Conservation (phyloP, 2,797 vertebrate species). For the Yasuhikotakia modesta region DNA sequence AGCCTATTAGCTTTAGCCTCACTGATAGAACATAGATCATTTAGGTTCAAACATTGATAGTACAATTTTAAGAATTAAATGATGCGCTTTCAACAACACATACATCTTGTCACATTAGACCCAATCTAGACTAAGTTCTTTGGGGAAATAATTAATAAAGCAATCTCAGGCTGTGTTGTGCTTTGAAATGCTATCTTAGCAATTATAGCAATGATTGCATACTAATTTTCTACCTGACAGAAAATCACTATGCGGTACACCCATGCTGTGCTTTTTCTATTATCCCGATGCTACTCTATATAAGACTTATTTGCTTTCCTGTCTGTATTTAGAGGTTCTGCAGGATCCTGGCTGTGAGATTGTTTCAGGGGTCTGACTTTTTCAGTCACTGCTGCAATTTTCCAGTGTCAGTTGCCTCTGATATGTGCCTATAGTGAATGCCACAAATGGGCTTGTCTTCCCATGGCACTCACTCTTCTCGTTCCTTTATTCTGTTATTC, state of each 20-base stretch:
- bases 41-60: not conserved
- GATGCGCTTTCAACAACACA: not conserved
- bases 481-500: not conserved
- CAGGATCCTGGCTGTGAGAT: not conserved
- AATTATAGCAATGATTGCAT: not conserved
- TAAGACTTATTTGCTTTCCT: not conserved
- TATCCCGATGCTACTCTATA: not conserved
- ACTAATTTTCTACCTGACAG: not conserved
- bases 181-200: not conserved
- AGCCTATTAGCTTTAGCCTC: too few species aligned
- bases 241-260: not conserved
- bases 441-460: not conserved
- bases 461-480: not conserved
- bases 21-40: not conserved
- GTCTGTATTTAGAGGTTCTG: not conserved
- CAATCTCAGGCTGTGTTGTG: not conserved
- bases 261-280: conserved; percentile 10
- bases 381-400: conserved; percentile 7
- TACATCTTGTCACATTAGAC: not conserved
- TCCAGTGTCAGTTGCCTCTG: not conserved
- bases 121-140: not conserved
- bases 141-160: not conserved
- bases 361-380: not conserved
- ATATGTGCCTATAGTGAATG: not conserved
- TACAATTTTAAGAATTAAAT: not conserved